These are phyloP conservation scores for Bacillus rossius DNA, from an alignment of 1,140 invertebrate genomes.

Conservation along the genomic window DNA sequence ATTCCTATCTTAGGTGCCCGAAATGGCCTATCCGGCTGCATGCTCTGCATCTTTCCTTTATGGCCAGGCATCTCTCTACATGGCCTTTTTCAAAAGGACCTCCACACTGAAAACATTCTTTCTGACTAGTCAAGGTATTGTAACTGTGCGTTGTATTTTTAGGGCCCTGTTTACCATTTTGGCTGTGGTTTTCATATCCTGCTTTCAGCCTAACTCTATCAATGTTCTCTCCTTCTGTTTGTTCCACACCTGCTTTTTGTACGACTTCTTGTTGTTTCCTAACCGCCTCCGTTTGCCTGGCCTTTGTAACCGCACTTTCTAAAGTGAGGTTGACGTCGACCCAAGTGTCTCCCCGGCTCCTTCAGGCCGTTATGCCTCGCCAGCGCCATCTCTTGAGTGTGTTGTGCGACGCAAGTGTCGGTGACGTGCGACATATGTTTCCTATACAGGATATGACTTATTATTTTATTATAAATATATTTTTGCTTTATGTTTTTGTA, in stretches of 20 bases:
- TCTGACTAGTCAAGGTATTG: not conserved
- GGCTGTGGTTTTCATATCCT: not conserved
- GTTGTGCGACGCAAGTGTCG: too few species aligned
- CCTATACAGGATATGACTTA: too few species aligned
- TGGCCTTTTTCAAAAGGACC: not conserved
- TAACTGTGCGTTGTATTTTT: not conserved
- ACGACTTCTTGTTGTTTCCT: not conserved
- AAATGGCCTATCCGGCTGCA: not conserved
- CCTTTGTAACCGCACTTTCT: constrained; percentile 17
- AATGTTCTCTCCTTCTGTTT: not conserved
- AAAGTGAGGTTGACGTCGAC: constrained; percentile 22
- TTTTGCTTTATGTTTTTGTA: too few species aligned
- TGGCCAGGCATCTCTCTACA: not conserved
- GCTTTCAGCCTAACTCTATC: not conserved
- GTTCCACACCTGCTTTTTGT: not conserved
- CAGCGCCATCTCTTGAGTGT: too few species aligned
- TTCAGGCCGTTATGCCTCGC: too few species aligned
- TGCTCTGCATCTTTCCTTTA: not conserved
- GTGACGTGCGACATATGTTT: too few species aligned
- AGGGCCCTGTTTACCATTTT: too few species aligned
- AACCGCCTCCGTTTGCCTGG: constrained; percentile 21
- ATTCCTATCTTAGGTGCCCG: not conserved
- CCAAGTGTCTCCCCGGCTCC: too few species aligned
- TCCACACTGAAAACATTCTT: not conserved
- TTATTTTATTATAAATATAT: too few species aligned